A percentile compares a stretch with the other conserved stretches of the same genome.
phyloP scores from a whole-genome alignment of 2,113 vertebrate genomes.

The Riparia riparia region DNA sequence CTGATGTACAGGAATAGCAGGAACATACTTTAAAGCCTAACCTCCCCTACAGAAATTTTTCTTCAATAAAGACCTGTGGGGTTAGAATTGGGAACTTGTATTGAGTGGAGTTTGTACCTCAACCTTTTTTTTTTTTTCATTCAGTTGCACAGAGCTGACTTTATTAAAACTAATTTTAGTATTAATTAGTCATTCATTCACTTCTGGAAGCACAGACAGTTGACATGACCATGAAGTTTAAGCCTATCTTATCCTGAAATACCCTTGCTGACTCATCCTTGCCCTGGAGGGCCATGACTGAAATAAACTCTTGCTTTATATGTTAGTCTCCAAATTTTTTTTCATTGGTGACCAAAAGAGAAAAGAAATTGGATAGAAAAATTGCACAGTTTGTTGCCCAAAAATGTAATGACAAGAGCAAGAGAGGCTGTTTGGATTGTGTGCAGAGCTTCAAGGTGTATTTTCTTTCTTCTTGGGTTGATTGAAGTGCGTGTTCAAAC shows the following conservation, averaged over 20 bases:
- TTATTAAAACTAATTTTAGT: background rate
- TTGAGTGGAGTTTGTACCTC: background rate
- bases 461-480: background rate
- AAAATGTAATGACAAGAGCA: background rate
- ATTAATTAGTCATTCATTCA: rapidly evolving
- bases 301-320: background rate
- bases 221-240: background rate
- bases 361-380: background rate
- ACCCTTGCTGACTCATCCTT: background rate
- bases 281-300: background rate
- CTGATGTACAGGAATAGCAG: background rate
- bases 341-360: background rate
- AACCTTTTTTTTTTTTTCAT: background rate
- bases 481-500: background rate
- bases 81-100: background rate
- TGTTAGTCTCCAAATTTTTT: background rate
- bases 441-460: background rate
- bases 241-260: background rate
- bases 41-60: background rate
- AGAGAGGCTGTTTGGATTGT: background rate
- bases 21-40: background rate
- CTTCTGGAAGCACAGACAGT: background rate
- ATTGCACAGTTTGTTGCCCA: background rate
- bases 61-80: background rate
- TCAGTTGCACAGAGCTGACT: background rate